A percentile compares a stretch with the other conserved stretches of the same genome.
phyloP scores from a whole-genome alignment of 2,113 vertebrate genomes.

The Columba janthina region DNA sequence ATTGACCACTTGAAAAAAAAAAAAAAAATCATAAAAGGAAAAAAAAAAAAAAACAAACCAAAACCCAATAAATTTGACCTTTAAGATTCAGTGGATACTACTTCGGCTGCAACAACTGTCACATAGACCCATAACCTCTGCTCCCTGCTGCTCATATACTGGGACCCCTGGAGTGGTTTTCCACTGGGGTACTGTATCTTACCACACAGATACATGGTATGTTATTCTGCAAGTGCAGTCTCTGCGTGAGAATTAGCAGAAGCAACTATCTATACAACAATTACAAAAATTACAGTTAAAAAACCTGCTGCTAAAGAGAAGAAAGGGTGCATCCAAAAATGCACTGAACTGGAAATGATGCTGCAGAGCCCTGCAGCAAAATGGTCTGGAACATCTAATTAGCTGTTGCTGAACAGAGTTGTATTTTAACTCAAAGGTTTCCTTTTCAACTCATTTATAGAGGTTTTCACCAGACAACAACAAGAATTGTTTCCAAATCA shows the following conservation, averaged over 20 bases:
- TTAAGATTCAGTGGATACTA: background rate
- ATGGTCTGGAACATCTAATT: conserved; percentile 42
- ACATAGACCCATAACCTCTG: background rate
- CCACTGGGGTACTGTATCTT: background rate
- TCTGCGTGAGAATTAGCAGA: background rate
- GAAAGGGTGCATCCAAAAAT: conserved; percentile 18
- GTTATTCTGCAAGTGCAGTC: background rate
- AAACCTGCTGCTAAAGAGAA: conserved; percentile 3
- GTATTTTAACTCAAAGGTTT: conserved; percentile 12
- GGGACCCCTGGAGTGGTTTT: background rate
- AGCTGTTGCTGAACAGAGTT: background rate
- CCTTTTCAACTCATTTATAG: background rate
- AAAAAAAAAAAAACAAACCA: background rate
- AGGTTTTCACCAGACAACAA: background rate
- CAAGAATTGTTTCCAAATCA: background rate
- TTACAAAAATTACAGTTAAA: conserved; percentile 15
- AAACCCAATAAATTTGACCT: background rate
- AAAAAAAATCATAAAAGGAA: background rate
- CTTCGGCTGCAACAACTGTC: background rate
- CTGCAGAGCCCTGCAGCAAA: conserved; percentile 4
- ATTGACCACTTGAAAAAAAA: background rate
- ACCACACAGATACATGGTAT: background rate
- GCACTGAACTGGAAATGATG: background rate
- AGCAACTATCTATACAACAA: background rate
- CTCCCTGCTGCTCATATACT: background rate